Conservation (phyloP, 2,797 vertebrate species). For the Jordanella pulchra region DNA sequence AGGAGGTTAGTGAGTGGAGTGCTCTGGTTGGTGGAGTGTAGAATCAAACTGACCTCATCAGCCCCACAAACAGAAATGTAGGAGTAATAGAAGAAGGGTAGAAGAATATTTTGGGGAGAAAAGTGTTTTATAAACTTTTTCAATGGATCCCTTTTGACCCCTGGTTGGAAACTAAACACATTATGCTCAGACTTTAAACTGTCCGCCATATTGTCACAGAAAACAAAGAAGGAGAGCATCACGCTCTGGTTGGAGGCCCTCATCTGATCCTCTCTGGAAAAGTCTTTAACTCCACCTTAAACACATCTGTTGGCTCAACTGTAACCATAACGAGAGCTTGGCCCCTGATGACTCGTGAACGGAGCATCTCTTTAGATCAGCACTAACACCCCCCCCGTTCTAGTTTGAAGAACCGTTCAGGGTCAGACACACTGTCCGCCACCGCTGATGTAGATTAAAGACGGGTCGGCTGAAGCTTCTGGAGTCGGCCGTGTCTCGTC, state of each 20-base stretch:
- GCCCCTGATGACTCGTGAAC: constrained; percentile 3
- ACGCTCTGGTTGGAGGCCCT: constrained; percentile 15
- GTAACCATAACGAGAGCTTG: neutral
- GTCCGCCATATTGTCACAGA: constrained; percentile 10
- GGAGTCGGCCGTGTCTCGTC: constrained; percentile 23
- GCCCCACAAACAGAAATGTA: constrained; percentile 24
- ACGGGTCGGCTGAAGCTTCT: constrained; percentile 15
- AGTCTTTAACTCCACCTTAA: constrained; percentile 7
- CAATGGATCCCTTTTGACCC: constrained; percentile 48
- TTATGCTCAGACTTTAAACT: constrained; percentile 16
- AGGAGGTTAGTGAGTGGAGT: constrained; percentile 45
- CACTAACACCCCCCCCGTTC: constrained; percentile 1
- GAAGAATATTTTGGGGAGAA: constrained; percentile 21
- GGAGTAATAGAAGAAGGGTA: neutral
- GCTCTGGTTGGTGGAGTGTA: constrained; percentile 61
- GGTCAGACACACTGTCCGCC: constrained; percentile 26
- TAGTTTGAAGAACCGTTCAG: constrained; percentile 9
- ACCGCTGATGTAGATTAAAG: constrained; percentile 5
- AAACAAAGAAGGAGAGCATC: constrained; percentile 1
- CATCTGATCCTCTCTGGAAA: constrained; percentile 13
- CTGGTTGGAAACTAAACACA: constrained; percentile 42
- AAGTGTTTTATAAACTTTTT: constrained; percentile 25
- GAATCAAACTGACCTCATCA: constrained; percentile 6
- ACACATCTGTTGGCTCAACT: neutral
- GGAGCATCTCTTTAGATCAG: constrained; percentile 24